A percentile compares a stretch with the other conserved stretches of the same genome.
Evolutionary conservation across 2,113 vertebrate genomes (phyloP).

Genomic region (Microtus montanus): DNA sequence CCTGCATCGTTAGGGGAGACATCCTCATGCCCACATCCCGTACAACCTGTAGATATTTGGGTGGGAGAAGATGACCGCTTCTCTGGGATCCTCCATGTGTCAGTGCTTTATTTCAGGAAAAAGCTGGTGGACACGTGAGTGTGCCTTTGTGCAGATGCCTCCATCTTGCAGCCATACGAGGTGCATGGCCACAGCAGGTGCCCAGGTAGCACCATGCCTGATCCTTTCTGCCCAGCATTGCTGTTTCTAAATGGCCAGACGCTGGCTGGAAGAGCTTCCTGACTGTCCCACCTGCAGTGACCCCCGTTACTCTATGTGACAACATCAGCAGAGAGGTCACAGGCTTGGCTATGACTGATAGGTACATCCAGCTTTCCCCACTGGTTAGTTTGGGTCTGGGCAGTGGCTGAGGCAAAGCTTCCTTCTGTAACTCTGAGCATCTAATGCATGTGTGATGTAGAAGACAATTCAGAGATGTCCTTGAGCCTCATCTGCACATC

Average conservation of each 20-base stretch:
- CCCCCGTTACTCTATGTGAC: conserved; percentile 73
- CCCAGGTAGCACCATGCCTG: background rate
- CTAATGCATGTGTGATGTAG: background rate
- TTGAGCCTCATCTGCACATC: background rate
- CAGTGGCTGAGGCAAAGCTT: conserved; percentile 62
- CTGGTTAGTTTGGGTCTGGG: conserved; percentile 77
- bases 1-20: background rate
- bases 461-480: background rate
- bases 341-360: conserved; percentile 64
- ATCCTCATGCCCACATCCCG: background rate
- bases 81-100: background rate
- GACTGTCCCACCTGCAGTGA: conserved; percentile 79
- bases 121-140: background rate
- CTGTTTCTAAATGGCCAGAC: background rate
- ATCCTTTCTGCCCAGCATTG: conserved; percentile 47
- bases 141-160: background rate
- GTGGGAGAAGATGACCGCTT: background rate
- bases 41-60: no score
- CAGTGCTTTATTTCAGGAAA: background rate
- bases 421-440: background rate
- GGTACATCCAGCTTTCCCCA: no score
- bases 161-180: background rate
- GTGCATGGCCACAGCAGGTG: no score
- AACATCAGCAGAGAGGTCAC: conserved; percentile 72
- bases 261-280: fast-evolving